Conservation (phyloP, 2,797 vertebrate species). For the Crenuchus spilurus region DNA sequence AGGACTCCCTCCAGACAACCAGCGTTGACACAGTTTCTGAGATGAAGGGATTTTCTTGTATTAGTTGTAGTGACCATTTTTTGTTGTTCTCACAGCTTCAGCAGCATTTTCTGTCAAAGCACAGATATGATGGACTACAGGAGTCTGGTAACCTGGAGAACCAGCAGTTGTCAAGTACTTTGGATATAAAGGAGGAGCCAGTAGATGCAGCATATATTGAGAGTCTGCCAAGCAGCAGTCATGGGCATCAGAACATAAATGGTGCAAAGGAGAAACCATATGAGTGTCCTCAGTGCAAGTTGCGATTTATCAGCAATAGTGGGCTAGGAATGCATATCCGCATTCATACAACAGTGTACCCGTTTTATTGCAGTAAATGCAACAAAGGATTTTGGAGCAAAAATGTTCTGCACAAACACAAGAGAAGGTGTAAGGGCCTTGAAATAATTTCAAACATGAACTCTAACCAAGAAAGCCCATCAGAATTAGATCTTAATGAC, state of each 20-base stretch:
- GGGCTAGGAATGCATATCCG: constrained; percentile 71
- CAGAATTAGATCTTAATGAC: constrained; percentile 66
- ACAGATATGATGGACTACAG: constrained; percentile 66
- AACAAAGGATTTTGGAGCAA: constrained; percentile 75
- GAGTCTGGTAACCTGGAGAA: constrained; percentile 56
- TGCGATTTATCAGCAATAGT: constrained; percentile 66
- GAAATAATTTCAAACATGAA: constrained; percentile 25
- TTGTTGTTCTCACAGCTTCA: constrained; percentile 82
- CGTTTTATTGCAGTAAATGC: constrained; percentile 71
- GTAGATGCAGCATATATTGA: constrained; percentile 60
- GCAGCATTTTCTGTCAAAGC: constrained; percentile 76
- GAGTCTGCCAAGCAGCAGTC: constrained; percentile 28
- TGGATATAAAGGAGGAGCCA: constrained; percentile 71
- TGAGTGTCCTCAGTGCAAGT: constrained; percentile 66
- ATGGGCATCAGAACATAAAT: constrained; percentile 33
- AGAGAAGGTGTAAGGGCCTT: constrained; percentile 69
- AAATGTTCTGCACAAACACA: constrained; percentile 69
- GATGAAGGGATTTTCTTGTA: constrained; percentile 76
- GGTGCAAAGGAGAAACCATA: constrained; percentile 48
- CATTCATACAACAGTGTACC: constrained; percentile 58
- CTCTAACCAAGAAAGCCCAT: constrained; percentile 46
- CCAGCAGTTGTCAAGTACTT: constrained; percentile 67
- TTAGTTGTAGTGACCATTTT: constrained; percentile 75
- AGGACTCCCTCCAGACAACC: constrained; percentile 39
- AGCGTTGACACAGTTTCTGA: constrained; percentile 55